phyloP scores from a whole-genome alignment of 2,113 vertebrate species.

The Hippotragus niger region DNA sequence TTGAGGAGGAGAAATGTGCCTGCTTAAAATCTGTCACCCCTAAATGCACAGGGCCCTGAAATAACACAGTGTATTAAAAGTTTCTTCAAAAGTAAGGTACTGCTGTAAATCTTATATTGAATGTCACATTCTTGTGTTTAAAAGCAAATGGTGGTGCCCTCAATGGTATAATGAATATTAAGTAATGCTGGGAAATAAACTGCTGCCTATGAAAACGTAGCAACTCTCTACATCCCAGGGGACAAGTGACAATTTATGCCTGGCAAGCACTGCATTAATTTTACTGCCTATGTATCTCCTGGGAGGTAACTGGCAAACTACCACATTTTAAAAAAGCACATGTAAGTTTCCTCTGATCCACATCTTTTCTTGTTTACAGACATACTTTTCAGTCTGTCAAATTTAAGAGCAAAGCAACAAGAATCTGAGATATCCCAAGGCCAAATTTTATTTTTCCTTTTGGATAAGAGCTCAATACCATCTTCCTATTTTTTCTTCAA shows the following conservation, averaged over 20 bases:
- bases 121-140: background rate
- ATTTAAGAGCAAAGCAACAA: background rate
- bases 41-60: background rate
- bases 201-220: background rate
- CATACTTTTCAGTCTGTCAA: background rate
- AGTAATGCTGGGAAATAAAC: background rate
- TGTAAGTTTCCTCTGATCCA: background rate
- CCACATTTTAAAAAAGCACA: background rate
- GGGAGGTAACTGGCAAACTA: background rate
- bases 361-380: background rate
- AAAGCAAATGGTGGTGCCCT: background rate
- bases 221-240: background rate
- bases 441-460: background rate
- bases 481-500: background rate
- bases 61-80: background rate
- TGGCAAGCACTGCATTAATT: background rate
- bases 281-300: background rate
- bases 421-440: background rate
- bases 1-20: background rate
- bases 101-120: background rate
- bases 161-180: background rate
- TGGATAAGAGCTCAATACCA: background rate
- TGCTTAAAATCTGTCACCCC: background rate
- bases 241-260: background rate
- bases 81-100: background rate